Conservation (phyloP, 2,113 vertebrate genomes). For the Boleophthalmus pectinirostris region DNA sequence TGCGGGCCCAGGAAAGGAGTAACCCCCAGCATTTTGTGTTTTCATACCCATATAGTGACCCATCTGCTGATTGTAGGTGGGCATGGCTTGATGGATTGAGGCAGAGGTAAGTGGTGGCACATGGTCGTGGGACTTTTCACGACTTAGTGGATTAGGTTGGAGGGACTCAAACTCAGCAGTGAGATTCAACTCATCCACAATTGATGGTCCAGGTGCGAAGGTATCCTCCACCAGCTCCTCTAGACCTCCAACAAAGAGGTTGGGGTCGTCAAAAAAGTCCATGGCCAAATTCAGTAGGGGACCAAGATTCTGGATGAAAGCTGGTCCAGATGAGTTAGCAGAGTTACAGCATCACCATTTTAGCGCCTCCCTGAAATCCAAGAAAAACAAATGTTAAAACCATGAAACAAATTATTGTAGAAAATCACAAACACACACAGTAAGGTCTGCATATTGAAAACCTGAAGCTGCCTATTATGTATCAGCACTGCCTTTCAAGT, state of each 20-base stretch:
- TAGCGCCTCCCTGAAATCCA: slow-evolving; percentile 47
- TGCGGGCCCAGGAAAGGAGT: slow-evolving; percentile 80
- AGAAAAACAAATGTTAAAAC: slow-evolving; percentile 17
- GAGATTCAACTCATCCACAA: slow-evolving; percentile 95
- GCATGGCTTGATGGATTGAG: slow-evolving; percentile 61
- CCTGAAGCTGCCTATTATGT: slow-evolving; percentile 49
- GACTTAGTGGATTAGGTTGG: slow-evolving; percentile 85
- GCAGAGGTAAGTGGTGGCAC: slow-evolving; percentile 55
- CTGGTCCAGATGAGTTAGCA: slow-evolving; percentile 46
- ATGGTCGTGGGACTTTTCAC: slow-evolving; percentile 81
- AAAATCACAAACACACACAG: slow-evolving; percentile 12
- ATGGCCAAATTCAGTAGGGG: slow-evolving; percentile 82
- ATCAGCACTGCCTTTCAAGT: slow-evolving; percentile 60
- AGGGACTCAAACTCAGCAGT: slow-evolving; percentile 92
- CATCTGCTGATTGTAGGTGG: slow-evolving; percentile 83
- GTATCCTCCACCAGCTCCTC: slow-evolving; percentile 91
- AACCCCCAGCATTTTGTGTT: slow-evolving; percentile 73
- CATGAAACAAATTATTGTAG: neutral
- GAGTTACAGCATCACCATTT: slow-evolving; percentile 58
- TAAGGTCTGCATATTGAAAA: slow-evolving; percentile 37
- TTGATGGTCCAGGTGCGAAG: slow-evolving; percentile 88
- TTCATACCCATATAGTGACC: slow-evolving; percentile 88
- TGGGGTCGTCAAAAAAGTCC: slow-evolving; percentile 97
- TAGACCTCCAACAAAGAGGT: slow-evolving; percentile 92
- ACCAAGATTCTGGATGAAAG: slow-evolving; percentile 50